Evolutionary conservation across 2,888 invertebrate genomes (phyloP).

Genomic region (Embidobia sp.): DNA sequence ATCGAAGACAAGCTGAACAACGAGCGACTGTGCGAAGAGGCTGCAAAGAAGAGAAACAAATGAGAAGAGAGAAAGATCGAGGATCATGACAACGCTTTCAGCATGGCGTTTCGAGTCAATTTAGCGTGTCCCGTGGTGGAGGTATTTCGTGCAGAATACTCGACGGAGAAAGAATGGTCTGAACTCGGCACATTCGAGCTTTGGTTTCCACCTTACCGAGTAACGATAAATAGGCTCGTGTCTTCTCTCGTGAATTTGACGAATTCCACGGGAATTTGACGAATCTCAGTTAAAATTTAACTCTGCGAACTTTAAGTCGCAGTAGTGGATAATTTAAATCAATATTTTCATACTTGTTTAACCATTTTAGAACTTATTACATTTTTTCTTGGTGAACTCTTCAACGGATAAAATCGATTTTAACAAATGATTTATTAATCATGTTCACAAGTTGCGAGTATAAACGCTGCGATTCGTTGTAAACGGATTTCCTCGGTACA

Average conservation of each 20-base stretch:
- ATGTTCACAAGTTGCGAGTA: no score
- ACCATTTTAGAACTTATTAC: no score
- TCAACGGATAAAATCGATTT: no score
- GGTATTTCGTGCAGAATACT: constrained; percentile 47
- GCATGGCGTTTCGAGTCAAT: constrained; percentile 74
- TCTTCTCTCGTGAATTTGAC: no score
- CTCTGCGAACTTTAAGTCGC: neutral
- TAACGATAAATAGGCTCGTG: constrained; percentile 46
- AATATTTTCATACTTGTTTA: no score
- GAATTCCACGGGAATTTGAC: no score
- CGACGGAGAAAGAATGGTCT: constrained; percentile 13
- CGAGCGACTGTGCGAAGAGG: constrained; percentile 24
- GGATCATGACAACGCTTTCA: constrained; percentile 72
- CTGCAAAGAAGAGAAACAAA: constrained; percentile 20
- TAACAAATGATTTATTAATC: no score
- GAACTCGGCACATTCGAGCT: constrained; percentile 39
- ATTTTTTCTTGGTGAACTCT: no score
- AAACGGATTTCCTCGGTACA: no score
- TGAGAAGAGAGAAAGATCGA: constrained; percentile 35
- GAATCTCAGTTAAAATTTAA: neutral
- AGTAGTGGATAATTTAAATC: no score
- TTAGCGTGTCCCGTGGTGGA: constrained; percentile 71
- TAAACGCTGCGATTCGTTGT: no score
- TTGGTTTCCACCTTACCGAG: constrained; percentile 35
- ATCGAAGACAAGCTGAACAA: constrained; percentile 51